Evolutionary conservation across 2,888 invertebrate genomes (phyloP).

Genomic region (Brachylomia viminalis): DNA sequence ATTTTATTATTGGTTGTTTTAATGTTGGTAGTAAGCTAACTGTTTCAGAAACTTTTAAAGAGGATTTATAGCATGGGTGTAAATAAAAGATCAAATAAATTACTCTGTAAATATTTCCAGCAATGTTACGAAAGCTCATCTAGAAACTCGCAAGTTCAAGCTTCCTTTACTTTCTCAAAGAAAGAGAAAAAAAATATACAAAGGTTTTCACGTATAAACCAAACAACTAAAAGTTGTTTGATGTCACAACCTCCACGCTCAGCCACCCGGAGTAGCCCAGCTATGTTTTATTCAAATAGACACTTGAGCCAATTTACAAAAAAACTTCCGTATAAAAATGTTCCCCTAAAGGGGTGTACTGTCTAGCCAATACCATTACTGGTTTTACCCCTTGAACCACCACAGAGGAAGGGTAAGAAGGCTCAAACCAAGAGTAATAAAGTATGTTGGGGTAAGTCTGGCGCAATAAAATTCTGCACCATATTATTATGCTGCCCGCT

Average conservation of each 20-base stretch:
- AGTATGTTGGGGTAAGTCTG: neutral
- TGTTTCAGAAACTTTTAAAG: too few species aligned
- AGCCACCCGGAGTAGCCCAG: slow-evolving; percentile 8
- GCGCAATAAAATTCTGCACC: neutral
- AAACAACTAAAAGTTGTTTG: slow-evolving; percentile 14
- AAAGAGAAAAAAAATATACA: neutral
- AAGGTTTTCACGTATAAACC: neutral
- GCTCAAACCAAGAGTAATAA: neutral
- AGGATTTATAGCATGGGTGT: too few species aligned
- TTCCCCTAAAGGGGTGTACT: slow-evolving; percentile 15
- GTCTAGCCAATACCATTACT: slow-evolving; percentile 30
- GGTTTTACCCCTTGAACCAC: slow-evolving; percentile 2
- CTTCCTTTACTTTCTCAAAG: neutral
- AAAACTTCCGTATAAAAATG: neutral
- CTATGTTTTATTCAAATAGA: slow-evolving; percentile 38
- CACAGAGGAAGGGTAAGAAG: neutral
- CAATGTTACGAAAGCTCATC: neutral
- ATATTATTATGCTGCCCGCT: neutral
- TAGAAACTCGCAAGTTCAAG: neutral
- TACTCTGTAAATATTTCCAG: neutral
- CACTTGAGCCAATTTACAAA: slow-evolving; percentile 29
- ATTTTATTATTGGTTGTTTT: too few species aligned
- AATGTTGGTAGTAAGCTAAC: too few species aligned
- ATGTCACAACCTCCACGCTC: slow-evolving; percentile 6
- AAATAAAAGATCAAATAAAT: slow-evolving; percentile 1